Evolutionary conservation across 2,888 invertebrate genomes (phyloP), one percentile per base, ranked within the genome.

Genomic region (Rapana venosa): DNA sequence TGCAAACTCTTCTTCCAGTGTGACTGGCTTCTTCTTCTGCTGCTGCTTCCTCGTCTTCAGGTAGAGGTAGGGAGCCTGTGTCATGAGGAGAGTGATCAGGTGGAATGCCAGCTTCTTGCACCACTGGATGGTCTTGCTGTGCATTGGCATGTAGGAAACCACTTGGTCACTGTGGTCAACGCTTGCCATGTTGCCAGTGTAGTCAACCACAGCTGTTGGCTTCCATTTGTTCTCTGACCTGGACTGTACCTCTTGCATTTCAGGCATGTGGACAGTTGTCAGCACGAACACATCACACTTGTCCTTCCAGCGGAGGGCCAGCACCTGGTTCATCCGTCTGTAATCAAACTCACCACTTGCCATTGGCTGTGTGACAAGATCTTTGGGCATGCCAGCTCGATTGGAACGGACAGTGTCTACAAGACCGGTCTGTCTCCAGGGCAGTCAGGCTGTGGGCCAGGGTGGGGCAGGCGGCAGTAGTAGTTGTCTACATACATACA

Each of bases 71-170:
- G 32, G 70, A n/a, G 87, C 35, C 83, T 90, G 88, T 22, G 87
- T 77, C 30, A n/a, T n/a, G n/a, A n/a, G n/a, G n/a, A 87, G 87
- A 15, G 88, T 87, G 35, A 90, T 30, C 8, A 90, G 56, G 86
- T 90, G 87, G 26, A 89, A 83, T 6, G 83, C 83, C 66, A 87
- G 81, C 47, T 90, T 91, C 32, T 90, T 88, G 88, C 88, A 90
- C 91, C 91, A 91, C n/a, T 88, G 88, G 87, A 91, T 56, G 15
- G 91, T 90, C 61, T 88, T 90, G 15, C 90, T 22, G 79, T 91
- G 86, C 32, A 90, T 20, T 0, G 90, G 90, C 47, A 35, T 36
- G 84, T 88, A 91, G 47, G 70, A 47, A n/a, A 89, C 22, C 35
- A 91, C 66, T 36, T 90, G 88, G 32, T 90, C 90, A n/a, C 74